phyloP scores from a whole-genome alignment of 1,140 invertebrate species.

The Macrocentrus cingulum region DNA sequence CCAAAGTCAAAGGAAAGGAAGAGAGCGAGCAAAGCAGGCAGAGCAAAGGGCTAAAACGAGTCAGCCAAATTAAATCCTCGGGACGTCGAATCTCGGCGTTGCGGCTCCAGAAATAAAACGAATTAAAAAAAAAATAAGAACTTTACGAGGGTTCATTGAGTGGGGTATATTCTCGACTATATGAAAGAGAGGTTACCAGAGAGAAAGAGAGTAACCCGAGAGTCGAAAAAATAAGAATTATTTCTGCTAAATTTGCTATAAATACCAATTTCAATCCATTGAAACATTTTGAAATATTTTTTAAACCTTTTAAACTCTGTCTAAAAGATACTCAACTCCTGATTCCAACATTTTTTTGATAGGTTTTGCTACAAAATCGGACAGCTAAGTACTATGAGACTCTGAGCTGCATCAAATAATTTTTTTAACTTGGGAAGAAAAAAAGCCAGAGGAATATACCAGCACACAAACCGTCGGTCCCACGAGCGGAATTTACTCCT shows the following conservation, averaged over 20 bases:
- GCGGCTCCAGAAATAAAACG: constrained; percentile 8
- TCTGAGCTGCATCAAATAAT: no score
- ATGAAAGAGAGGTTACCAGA: background rate
- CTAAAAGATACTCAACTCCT: no score
- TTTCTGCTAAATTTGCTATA: no score
- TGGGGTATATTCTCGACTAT: constrained; percentile 22
- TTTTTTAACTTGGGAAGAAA: no score
- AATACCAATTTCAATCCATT: no score
- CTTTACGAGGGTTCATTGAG: constrained; percentile 33
- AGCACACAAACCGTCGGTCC: background rate
- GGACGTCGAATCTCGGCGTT: constrained; percentile 32
- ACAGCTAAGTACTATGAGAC: no score
- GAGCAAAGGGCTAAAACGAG: constrained; percentile 27
- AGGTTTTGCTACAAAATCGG: no score
- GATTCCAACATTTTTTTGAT: no score
- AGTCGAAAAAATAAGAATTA: no score
- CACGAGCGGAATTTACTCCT: constrained; percentile 39
- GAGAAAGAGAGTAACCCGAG: constrained; percentile 7
- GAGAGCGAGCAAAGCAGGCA: constrained; percentile 32
- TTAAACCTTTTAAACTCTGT: no score
- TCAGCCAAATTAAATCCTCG: constrained; percentile 43
- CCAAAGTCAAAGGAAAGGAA: constrained; percentile 22
- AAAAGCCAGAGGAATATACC: no score
- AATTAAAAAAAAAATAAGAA: constrained; percentile 22
- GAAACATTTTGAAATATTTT: no score